A percentile compares a stretch with the other conserved stretches of the same genome.
phyloP scores from a whole-genome alignment of 2,113 vertebrate genomes.

The Trochalopteron elliotii region DNA sequence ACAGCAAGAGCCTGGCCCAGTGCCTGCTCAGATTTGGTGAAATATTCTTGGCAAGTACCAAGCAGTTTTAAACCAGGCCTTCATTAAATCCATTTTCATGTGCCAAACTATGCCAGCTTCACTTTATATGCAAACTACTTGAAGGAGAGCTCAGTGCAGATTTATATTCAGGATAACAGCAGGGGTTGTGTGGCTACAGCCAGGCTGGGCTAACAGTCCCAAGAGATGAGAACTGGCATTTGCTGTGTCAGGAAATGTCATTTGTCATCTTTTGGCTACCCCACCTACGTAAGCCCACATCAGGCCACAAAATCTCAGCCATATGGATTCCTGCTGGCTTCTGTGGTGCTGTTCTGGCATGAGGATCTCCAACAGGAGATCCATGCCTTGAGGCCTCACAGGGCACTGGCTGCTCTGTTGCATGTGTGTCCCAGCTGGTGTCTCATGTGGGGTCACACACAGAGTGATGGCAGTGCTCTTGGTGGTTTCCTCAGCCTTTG shows the following conservation, averaged over 20 bases:
- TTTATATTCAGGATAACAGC: background rate
- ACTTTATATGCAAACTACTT: background rate
- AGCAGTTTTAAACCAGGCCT: background rate
- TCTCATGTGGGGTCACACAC: background rate
- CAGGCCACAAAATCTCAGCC: background rate
- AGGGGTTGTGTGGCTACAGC: background rate
- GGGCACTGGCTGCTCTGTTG: background rate
- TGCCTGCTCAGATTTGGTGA: conserved; percentile 31
- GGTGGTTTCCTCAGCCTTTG: background rate
- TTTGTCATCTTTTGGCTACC: background rate
- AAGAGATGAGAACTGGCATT: background rate
- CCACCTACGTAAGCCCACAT: background rate
- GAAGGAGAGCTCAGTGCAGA: background rate
- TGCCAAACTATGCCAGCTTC: background rate
- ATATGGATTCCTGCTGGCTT: background rate
- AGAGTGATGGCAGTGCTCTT: background rate
- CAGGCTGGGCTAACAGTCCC: background rate
- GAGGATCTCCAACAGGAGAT: background rate
- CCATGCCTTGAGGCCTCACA: background rate
- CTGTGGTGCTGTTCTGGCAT: background rate
- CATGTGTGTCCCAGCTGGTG: background rate
- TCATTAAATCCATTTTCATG: background rate
- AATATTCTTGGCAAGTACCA: conserved; percentile 38
- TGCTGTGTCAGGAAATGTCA: background rate
- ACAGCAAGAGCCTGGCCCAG: background rate